These are phyloP conservation scores for Zygogramma bicolorata DNA, from an alignment of 2,888 invertebrate species.

Conservation along the genomic window DNA sequence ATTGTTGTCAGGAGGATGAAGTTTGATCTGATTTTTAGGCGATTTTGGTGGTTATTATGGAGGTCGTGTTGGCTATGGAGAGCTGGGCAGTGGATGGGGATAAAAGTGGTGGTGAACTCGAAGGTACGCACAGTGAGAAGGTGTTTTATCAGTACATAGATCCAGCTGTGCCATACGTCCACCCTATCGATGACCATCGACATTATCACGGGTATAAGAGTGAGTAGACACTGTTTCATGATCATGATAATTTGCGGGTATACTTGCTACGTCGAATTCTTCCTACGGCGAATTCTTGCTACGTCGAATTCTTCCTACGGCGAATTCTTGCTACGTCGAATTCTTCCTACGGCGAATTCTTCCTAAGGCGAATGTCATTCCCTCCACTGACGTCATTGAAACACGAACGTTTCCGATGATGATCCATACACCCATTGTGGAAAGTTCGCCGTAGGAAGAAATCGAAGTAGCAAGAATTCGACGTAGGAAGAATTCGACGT, in stretches of 20 bases:
- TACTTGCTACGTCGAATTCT: too few relatives aligned
- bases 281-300: too few relatives aligned
- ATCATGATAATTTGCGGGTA: background rate
- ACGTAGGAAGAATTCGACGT: too few relatives aligned
- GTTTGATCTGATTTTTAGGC: background rate
- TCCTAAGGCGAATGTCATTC: too few relatives aligned
- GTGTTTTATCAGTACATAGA: constrained; percentile 36
- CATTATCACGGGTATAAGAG: background rate
- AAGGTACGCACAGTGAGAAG: constrained; percentile 29
- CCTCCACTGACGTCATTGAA: too few relatives aligned
- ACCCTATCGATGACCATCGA: background rate
- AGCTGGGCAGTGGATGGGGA: background rate
- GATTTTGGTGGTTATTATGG: background rate
- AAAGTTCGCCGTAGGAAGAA: too few relatives aligned
- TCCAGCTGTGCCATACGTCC: constrained; percentile 22
- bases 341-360: too few relatives aligned
- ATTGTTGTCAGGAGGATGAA: background rate
- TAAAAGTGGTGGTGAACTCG: constrained; percentile 2
- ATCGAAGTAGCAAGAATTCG: too few relatives aligned
- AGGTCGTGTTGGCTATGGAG: background rate
- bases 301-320: too few relatives aligned
- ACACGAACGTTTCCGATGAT: too few relatives aligned
- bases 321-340: too few relatives aligned
- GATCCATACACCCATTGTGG: too few relatives aligned
- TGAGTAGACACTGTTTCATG: background rate